These are phyloP conservation scores for Neofelis nebulosa DNA, from an alignment of 2,113 vertebrate genomes.

Conservation along the genomic window DNA sequence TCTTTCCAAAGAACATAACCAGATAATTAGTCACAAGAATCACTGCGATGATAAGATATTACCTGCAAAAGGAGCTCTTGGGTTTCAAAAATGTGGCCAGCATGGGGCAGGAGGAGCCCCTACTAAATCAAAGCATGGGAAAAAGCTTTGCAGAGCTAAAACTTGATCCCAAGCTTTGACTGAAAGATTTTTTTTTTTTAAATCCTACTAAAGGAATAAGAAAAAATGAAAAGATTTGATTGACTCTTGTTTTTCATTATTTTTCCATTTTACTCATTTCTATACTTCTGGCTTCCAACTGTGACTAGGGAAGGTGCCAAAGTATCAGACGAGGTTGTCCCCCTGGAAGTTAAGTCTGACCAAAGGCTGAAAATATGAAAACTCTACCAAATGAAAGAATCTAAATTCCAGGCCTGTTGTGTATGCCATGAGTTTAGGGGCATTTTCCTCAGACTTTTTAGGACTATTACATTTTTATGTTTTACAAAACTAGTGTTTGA, in stretches of 20 bases:
- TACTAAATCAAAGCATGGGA: neutral
- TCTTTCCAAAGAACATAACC: constrained; percentile 14
- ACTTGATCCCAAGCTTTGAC: constrained; percentile 10
- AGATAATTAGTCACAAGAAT: constrained; percentile 4
- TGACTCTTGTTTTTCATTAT: constrained; percentile 78
- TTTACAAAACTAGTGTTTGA: constrained; percentile 25
- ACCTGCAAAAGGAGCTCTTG: constrained; percentile 14
- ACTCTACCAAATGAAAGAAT: constrained; percentile 57
- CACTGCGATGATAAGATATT: constrained; percentile 37
- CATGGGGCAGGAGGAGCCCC: neutral
- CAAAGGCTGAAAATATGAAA: constrained; percentile 65
- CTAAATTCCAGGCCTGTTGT: constrained; percentile 20
- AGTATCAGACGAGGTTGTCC: constrained; percentile 55
- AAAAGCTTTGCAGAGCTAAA: constrained; percentile 34
- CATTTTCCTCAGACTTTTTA: constrained; percentile 42
- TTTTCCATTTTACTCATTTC: constrained; percentile 72
- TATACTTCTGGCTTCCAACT: constrained; percentile 65
- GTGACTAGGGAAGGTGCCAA: constrained; percentile 69
- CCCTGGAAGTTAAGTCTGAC: constrained; percentile 60
- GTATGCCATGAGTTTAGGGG: constrained; percentile 12
- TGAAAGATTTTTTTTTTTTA: constrained; percentile 2
- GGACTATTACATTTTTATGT: constrained; percentile 38
- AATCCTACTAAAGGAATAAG: neutral
- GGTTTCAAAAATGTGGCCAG: constrained; percentile 15
- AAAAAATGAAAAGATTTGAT: constrained; percentile 33